Evolutionary conservation across 2,113 vertebrate species (phyloP).

Genomic region (Rhinoderma darwinii): DNA sequence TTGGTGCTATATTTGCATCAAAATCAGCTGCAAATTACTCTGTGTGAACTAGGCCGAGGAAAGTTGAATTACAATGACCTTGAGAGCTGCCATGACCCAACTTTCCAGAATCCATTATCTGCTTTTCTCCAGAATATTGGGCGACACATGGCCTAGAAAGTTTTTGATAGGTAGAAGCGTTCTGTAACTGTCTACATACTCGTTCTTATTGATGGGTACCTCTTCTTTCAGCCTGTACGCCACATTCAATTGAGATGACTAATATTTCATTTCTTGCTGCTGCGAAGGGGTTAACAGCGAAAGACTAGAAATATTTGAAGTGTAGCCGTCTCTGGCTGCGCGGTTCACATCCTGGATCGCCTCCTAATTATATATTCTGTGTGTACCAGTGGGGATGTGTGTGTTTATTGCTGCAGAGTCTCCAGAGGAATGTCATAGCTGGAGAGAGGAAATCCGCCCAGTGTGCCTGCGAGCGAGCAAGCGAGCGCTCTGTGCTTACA

Average conservation of each 20-base stretch:
- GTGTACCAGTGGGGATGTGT: slow-evolving; percentile 68
- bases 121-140: no score
- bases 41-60: no score
- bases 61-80: no score
- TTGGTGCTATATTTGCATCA: no score
- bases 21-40: no score
- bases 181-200: no score
- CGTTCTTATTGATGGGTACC: background rate
- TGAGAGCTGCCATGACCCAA: no score
- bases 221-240: background rate
- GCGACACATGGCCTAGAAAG: no score
- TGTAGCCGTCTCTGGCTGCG: slow-evolving; percentile 21
- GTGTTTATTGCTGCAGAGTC: slow-evolving; percentile 62
- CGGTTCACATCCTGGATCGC: slow-evolving; percentile 65
- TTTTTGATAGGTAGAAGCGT: no score
- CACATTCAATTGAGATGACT: background rate
- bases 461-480: slow-evolving; percentile 26
- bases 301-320: background rate
- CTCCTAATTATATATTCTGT: slow-evolving; percentile 67
- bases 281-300: background rate
- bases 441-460: slow-evolving; percentile 49
- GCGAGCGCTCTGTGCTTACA: background rate
- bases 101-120: no score
- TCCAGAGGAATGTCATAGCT: slow-evolving; percentile 63
- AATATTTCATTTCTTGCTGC: background rate